Evolutionary conservation across 2,113 vertebrate genomes (phyloP).

Genomic region (Alligator sinensis): DNA sequence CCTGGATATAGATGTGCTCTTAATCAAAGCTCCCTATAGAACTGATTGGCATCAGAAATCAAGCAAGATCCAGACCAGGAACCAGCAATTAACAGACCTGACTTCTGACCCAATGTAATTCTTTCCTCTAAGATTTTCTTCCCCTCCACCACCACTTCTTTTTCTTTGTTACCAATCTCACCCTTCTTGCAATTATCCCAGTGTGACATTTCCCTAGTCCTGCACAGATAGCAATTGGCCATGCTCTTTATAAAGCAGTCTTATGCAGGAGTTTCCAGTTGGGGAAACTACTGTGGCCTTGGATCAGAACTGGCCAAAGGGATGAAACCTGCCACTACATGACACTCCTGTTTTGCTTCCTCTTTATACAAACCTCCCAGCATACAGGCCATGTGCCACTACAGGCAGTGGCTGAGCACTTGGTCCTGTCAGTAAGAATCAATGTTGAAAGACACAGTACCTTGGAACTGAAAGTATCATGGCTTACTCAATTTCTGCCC

Average conservation of each 20-base stretch:
- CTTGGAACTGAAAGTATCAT: not conserved
- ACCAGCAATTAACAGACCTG: not conserved
- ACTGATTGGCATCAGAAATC: not conserved
- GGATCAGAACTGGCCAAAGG: not conserved
- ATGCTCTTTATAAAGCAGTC: not conserved
- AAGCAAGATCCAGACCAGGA: not conserved
- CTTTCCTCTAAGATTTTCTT: not conserved
- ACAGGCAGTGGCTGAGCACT: not conserved
- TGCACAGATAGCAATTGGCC: not conserved
- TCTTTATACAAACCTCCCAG: not conserved
- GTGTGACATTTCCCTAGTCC: not conserved
- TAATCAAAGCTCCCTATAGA: not conserved
- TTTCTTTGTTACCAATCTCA: not conserved
- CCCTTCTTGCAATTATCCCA: not conserved
- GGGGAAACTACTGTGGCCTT: not conserved
- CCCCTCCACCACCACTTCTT: not conserved
- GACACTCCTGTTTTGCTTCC: not conserved
- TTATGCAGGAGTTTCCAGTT: not conserved
- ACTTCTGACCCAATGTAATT: not conserved
- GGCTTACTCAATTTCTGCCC: not conserved
- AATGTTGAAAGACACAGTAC: not conserved
- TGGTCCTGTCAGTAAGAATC: not conserved
- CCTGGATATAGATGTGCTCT: not conserved
- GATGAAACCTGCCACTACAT: not conserved
- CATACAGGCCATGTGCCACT: accelerated